Evolutionary conservation across 2,797 vertebrate genomes (phyloP).

Genomic region (Fistularia tabacaria): DNA sequence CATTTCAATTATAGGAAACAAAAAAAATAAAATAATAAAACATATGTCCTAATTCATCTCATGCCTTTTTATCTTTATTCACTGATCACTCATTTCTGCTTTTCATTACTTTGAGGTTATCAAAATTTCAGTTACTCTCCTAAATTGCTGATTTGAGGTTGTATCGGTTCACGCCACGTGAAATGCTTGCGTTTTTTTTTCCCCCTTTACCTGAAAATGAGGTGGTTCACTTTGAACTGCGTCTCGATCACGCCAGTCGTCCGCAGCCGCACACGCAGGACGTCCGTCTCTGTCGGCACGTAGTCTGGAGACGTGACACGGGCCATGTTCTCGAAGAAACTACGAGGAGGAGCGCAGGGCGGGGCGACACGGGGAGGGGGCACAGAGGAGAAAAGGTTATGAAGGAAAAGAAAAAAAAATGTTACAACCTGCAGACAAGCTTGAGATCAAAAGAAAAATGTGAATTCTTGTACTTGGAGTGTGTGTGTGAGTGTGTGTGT

Average conservation of each 20-base stretch:
- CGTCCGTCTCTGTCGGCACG: conserved; percentile 74
- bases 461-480: not conserved
- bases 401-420: conserved; percentile 7
- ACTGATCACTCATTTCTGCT: no score
- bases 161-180: not conserved
- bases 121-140: no score
- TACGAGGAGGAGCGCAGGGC: conserved; percentile 13
- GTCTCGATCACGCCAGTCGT: conserved; percentile 79
- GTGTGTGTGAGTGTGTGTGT: conserved; percentile 11
- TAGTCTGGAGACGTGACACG: conserved; percentile 70
- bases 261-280: conserved; percentile 75
- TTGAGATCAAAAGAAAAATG: conserved; percentile 55
- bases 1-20: no score
- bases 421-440: conserved; percentile 38
- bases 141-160: no score
- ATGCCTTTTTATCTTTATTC: no score
- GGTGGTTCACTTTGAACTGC: conserved; percentile 77
- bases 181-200: not conserved
- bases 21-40: no score
- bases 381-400: not conserved
- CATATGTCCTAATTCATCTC: no score
- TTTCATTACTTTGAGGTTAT: no score
- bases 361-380: no score
- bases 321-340: conserved; percentile 77
- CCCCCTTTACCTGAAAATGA: conserved; percentile 71